phyloP scores from a whole-genome alignment of 2,888 invertebrate species.

The Eilema griseolum region DNA sequence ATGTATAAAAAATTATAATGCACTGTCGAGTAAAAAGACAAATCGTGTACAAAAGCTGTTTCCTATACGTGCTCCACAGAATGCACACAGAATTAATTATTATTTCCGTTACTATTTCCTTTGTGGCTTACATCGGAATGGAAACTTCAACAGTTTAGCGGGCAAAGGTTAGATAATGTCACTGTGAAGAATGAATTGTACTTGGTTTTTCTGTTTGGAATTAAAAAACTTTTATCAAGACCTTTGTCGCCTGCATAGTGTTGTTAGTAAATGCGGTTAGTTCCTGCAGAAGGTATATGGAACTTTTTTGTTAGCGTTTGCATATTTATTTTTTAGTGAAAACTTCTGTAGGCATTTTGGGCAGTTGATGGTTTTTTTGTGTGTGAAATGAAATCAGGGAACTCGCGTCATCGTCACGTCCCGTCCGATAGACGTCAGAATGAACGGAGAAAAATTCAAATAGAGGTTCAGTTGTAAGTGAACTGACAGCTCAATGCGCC shows the following conservation, averaged over 20 bases:
- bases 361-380: too few relatives aligned
- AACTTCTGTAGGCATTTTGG: too few relatives aligned
- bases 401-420: too few relatives aligned
- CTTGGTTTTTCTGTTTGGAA: conserved; percentile 36
- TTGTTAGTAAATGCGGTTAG: conserved; percentile 25
- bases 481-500: too few relatives aligned
- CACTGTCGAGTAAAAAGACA: neutral
- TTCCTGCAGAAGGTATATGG: conserved; percentile 17
- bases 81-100: conserved; percentile 50
- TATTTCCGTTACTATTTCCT: conserved; percentile 41
- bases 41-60: conserved; percentile 37
- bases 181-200: conserved; percentile 23
- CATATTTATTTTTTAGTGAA: too few relatives aligned
- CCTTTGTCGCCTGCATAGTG: conserved; percentile 38
- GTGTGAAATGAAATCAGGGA: too few relatives aligned
- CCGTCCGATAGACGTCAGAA: too few relatives aligned
- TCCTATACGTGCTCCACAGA: conserved; percentile 42
- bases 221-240: conserved; percentile 51
- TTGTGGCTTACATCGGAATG: conserved; percentile 34
- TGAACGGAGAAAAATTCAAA: too few relatives aligned
- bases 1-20: neutral
- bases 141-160: conserved; percentile 44
- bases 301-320: too few relatives aligned
- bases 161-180: conserved; percentile 44
- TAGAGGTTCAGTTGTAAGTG: too few relatives aligned